These are phyloP conservation scores for Lophotriccus pileatus DNA, from an alignment of 2,797 vertebrate genomes.

Conservation along the genomic window DNA sequence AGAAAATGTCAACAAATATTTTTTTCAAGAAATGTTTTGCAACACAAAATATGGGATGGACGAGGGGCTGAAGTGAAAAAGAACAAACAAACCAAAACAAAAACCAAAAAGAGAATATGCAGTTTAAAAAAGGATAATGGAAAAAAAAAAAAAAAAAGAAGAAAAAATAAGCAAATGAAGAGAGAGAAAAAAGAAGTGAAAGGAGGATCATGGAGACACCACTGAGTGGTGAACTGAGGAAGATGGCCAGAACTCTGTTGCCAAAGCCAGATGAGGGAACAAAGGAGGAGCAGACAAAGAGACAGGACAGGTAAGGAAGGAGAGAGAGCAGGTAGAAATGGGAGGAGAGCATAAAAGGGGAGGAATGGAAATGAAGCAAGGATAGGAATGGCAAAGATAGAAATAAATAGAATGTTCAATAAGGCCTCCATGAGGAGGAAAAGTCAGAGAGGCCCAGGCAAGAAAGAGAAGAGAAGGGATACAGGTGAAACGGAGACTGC, in stretches of 20 bases:
- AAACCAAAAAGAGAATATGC: too few relatives aligned
- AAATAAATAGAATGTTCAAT: not conserved
- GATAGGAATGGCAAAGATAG: not conserved
- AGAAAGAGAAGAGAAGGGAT: not conserved
- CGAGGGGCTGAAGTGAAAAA: not conserved
- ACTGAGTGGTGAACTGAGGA: not conserved
- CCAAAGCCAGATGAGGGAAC: not conserved
- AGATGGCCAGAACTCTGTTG: not conserved
- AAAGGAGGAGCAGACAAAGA: not conserved
- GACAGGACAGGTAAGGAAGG: not conserved
- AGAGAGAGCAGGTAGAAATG: not conserved
- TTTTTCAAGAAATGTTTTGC: not conserved
- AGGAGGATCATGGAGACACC: not conserved
- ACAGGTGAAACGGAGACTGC: not conserved
- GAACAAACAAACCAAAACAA: not conserved
- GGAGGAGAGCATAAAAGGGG: not conserved
- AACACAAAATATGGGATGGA: not conserved
- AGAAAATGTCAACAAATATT: too few relatives aligned
- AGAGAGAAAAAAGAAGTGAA: not conserved
- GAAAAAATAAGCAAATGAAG: not conserved
- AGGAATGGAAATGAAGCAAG: not conserved
- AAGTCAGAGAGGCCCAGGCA: accelerated
- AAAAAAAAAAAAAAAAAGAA: too few relatives aligned
- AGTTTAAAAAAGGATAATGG: not conserved
- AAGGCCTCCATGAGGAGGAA: not conserved